phyloP scores from a whole-genome alignment of 2,888 invertebrate genomes.

The Panopea generosa region DNA sequence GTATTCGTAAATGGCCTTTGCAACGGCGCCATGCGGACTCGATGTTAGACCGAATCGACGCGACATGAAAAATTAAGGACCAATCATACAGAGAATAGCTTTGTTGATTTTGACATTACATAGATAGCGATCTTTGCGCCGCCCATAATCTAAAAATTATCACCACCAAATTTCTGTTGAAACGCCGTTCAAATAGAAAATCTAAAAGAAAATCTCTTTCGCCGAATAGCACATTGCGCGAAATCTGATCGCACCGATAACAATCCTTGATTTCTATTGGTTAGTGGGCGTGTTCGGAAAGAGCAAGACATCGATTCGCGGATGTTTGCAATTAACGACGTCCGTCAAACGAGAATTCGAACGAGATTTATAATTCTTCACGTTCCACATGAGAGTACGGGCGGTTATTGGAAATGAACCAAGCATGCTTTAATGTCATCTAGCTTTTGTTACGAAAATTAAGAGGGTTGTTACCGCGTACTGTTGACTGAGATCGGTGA shows the following conservation, averaged over 20 bases:
- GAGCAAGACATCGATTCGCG: slow-evolving; percentile 24
- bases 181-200: slow-evolving; percentile 40
- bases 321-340: slow-evolving; percentile 25
- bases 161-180: slow-evolving; percentile 28
- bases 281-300: slow-evolving; percentile 45
- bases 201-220: slow-evolving; percentile 23
- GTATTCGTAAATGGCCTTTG: slow-evolving; percentile 48
- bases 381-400: slow-evolving; percentile 1
- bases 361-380: slow-evolving; percentile 11
- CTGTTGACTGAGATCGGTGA: slow-evolving; percentile 18
- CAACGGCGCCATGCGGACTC: slow-evolving; percentile 48
- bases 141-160: slow-evolving; percentile 47
- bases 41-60: slow-evolving; percentile 52
- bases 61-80: slow-evolving; percentile 72
- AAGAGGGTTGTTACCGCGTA: slow-evolving; percentile 17
- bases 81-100: slow-evolving; percentile 72
- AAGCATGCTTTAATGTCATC: slow-evolving; percentile 33
- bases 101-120: slow-evolving; percentile 76
- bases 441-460: slow-evolving; percentile 31
- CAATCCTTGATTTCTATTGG: slow-evolving; percentile 34
- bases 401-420: slow-evolving; percentile 29
- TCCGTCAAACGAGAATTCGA: slow-evolving; percentile 30
- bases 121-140: slow-evolving; percentile 53
- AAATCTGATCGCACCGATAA: slow-evolving; percentile 53
- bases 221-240: slow-evolving; percentile 30